A percentile compares a stretch with the other conserved stretches of the same genome.
phyloP scores from a whole-genome alignment of 2,797 vertebrate species.

The Neostethus bicornis region DNA sequence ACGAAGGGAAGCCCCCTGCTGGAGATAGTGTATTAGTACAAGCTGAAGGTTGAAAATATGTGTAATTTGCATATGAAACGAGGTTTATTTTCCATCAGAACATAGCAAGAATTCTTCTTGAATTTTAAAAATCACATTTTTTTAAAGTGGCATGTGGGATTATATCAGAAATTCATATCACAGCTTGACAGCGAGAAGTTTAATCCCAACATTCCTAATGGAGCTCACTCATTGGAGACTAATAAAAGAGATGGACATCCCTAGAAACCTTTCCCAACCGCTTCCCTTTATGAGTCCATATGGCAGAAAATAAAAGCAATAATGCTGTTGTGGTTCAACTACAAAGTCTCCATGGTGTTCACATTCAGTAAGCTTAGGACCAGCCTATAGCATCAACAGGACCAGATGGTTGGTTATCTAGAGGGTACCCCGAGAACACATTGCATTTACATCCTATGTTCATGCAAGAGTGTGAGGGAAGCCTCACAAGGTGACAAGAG shows the following conservation, averaged over 20 bases:
- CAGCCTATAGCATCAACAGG: conserved; percentile 60
- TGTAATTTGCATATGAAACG: not conserved
- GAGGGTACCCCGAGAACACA: conserved; percentile 41
- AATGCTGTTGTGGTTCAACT: conserved; percentile 46
- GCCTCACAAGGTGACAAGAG: conserved; percentile 33
- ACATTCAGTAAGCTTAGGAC: conserved; percentile 34
- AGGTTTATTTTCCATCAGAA: conserved; percentile 3
- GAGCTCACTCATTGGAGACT: conserved; percentile 28
- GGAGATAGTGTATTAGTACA: conserved; percentile 66
- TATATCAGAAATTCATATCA: not conserved
- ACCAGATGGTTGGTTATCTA: conserved; percentile 69
- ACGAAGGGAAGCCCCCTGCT: conserved; percentile 80
- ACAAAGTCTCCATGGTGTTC: conserved; percentile 55
- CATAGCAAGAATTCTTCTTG: not conserved
- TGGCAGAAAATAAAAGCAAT: conserved; percentile 65
- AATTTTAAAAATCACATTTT: not conserved
- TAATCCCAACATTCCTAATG: conserved; percentile 32
- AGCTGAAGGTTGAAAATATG: conserved; percentile 9
- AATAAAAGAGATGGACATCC: conserved; percentile 53
- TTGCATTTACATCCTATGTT: conserved; percentile 38
- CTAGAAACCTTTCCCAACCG: conserved; percentile 48
- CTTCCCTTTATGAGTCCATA: conserved; percentile 71
- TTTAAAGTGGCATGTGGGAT: not conserved
- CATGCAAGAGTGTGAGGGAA: conserved; percentile 5
- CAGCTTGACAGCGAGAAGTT: conserved; percentile 7